Evolutionary conservation across 2,113 vertebrate species (phyloP).

Genomic region (Meriones unguiculatus): DNA sequence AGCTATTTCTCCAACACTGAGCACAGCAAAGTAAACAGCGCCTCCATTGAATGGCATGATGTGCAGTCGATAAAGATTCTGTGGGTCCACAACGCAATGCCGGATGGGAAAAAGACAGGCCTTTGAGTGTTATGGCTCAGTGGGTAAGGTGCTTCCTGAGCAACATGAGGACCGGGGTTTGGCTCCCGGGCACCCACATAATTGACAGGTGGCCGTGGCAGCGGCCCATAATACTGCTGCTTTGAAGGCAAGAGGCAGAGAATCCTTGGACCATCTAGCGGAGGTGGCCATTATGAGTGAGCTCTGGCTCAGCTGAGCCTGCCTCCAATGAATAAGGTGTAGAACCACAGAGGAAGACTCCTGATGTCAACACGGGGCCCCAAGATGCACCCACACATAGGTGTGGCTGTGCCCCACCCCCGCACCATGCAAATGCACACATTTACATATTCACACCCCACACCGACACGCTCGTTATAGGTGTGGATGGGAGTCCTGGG

Average conservation of each 20-base stretch:
- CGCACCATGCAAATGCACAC: no score
- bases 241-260: background rate
- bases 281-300: no score
- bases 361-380: background rate
- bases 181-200: background rate
- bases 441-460: background rate
- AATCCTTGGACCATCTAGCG: background rate
- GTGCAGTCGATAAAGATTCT: background rate
- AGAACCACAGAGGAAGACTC: background rate
- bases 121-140: background rate
- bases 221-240: no score
- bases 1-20: background rate
- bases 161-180: background rate
- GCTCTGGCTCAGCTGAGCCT: background rate
- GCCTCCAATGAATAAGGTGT: background rate
- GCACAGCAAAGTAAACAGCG: background rate
- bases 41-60: background rate
- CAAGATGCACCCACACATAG: background rate
- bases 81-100: fast-evolving
- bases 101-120: background rate
- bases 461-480: no score
- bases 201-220: background rate
- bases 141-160: background rate
- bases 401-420: background rate
- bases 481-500: background rate